Evolutionary conservation across 2,113 vertebrate genomes (phyloP), one percentile per base, ranked within the genome.

Genomic region (Sylvilagus bachmani): DNA sequence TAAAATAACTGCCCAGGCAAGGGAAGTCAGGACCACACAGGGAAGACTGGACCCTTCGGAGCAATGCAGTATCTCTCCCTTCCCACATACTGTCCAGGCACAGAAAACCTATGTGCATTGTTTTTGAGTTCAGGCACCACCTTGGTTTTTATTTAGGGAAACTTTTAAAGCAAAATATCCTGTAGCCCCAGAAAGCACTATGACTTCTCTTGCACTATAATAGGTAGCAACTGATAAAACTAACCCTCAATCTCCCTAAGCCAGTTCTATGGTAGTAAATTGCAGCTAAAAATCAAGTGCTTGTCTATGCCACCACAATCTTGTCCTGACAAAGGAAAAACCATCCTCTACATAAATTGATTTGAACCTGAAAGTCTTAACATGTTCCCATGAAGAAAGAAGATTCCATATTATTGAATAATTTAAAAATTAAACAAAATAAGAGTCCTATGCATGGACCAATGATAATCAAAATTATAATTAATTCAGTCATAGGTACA

Each of bases 151-250:
- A 93, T 25, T 86, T 58, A 49, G 6, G 16, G 16, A 49, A 7
- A 2, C 7, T 44, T 86, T 85, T 58, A 73, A 78, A 78, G 62
- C 16, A 62, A 94, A 71, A 85, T n/a, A 25, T 2, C 44, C 9
- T 3, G 2, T 51, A 44, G 19, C 44, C 33, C 13, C 6, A 31
- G 12, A 9, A 64, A 84, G 0, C 25, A n/a, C 2, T 36, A 7
- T 10, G 70, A 11, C 13, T 64, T 0, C 5, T 1, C 31, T 11
- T 67, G 53, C 0, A 5, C 14, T 44, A 0, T 4, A n/a, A 51
- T 38, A 71, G 22, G 21, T 19, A 62, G 36, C 10, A 55, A 16
- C 2, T 49, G 62, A 24, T 51, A 86, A 75, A 24, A 51, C 27
- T 24, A 44, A 73, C 44, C 27, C 33, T n/a, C 83, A 38, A 58